Evolutionary conservation across 2,888 invertebrate genomes (phyloP).

Genomic region (Orthonychiurus folsomi): DNA sequence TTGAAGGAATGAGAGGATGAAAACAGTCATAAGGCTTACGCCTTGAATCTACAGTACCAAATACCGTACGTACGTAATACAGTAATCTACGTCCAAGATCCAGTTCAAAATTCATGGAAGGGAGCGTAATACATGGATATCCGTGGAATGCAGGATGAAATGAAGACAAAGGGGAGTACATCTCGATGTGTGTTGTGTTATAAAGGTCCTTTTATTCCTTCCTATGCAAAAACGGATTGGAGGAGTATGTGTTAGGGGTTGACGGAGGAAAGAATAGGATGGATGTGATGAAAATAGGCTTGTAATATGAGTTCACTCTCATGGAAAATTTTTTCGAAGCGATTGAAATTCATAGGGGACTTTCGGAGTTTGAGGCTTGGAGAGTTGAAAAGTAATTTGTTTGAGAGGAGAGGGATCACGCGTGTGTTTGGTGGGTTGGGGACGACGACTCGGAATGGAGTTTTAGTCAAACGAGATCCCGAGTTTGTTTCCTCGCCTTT

Average conservation of each 20-base stretch:
- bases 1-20: background rate
- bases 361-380: too few relatives aligned
- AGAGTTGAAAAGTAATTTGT: constrained; percentile 19
- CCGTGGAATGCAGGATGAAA: background rate
- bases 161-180: background rate
- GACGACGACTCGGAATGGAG: background rate
- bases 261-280: constrained; percentile 4
- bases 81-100: too few relatives aligned
- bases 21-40: background rate
- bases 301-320: constrained; percentile 31
- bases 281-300: constrained; percentile 20
- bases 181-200: too few relatives aligned
- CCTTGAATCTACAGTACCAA: too few relatives aligned
- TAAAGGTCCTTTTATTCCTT: background rate
- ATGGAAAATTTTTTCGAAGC: constrained; percentile 27
- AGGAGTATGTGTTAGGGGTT: too few relatives aligned
- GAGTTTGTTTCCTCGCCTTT: background rate
- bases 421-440: too few relatives aligned
- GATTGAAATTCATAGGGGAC: constrained; percentile 36
- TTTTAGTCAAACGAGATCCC: background rate
- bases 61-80: too few relatives aligned
- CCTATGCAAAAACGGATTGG: background rate
- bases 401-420: constrained; percentile 9
- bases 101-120: too few relatives aligned
- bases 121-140: too few relatives aligned